Evolutionary conservation across 2,888 invertebrate genomes (phyloP).

Genomic region (Leptothorax acervorum): DNA sequence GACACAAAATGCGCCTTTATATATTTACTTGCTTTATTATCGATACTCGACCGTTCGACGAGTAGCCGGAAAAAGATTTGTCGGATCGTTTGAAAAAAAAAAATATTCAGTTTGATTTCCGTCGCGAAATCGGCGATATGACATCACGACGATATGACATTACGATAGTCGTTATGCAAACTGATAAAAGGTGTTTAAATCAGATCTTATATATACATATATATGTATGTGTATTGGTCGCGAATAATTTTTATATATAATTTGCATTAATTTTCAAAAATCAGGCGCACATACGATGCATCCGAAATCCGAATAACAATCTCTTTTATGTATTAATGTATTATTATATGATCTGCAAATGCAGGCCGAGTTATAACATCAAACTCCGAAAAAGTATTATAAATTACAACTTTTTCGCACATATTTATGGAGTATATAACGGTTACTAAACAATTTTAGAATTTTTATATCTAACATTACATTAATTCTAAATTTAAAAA

Average conservation of each 20-base stretch:
- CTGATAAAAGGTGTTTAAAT: background rate
- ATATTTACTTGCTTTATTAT: slow-evolving; percentile 8
- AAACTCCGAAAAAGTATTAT: background rate
- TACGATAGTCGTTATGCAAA: background rate
- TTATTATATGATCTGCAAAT: background rate
- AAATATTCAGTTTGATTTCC: background rate
- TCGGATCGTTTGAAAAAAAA: background rate
- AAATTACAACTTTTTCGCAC: background rate
- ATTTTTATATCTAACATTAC: background rate
- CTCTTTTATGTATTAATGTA: background rate
- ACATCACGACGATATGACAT: background rate
- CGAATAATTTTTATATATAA: background rate
- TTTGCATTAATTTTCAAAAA: background rate
- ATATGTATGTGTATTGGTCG: background rate
- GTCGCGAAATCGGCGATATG: background rate
- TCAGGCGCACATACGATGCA: background rate
- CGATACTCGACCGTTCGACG: background rate
- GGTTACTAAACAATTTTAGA: background rate
- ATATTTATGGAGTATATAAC: background rate
- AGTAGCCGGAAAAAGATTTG: background rate
- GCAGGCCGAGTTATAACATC: background rate
- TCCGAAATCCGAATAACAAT: background rate
- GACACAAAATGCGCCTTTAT: background rate
- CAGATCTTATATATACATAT: background rate
- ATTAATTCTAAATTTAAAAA: background rate